phyloP scores from a whole-genome alignment of 2,797 vertebrate species.

The Alcedo atthis region DNA sequence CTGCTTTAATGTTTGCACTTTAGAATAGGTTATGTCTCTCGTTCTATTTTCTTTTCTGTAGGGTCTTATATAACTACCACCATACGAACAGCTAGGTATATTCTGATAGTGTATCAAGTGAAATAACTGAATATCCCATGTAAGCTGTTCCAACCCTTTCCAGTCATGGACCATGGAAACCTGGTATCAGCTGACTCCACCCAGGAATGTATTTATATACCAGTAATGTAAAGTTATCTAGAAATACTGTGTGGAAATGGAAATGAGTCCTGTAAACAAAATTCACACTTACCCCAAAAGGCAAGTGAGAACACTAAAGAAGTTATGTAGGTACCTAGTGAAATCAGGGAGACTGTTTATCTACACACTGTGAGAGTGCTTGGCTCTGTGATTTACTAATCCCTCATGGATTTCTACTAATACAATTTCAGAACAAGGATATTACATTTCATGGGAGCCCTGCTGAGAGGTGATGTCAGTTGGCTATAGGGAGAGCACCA shows the following conservation, averaged over 20 bases:
- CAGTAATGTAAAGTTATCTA: not conserved
- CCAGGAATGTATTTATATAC: not conserved
- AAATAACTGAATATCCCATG: not conserved
- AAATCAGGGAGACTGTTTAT: not conserved
- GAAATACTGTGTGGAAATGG: not conserved
- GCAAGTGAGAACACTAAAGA: not conserved
- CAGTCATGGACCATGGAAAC: not conserved
- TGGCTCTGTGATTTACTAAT: not conserved
- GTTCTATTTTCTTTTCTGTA: not conserved
- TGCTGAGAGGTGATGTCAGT: not conserved
- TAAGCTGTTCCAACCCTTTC: not conserved
- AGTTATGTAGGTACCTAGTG: not conserved
- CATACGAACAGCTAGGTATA: not conserved
- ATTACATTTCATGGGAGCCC: not conserved
- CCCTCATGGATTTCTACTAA: not conserved
- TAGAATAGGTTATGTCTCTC: not conserved
- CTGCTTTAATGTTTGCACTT: slow-evolving; percentile 10
- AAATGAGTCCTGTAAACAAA: not conserved
- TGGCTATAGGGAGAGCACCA: not conserved
- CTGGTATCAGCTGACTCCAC: not conserved
- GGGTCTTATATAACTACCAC: not conserved
- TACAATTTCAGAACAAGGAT: not conserved
- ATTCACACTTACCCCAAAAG: not conserved
- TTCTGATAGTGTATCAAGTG: not conserved
- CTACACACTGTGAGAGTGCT: not conserved